These are phyloP conservation scores for Muntiacus muntjak DNA, from an alignment of 2,113 vertebrate genomes.

Conservation along the genomic window DNA sequence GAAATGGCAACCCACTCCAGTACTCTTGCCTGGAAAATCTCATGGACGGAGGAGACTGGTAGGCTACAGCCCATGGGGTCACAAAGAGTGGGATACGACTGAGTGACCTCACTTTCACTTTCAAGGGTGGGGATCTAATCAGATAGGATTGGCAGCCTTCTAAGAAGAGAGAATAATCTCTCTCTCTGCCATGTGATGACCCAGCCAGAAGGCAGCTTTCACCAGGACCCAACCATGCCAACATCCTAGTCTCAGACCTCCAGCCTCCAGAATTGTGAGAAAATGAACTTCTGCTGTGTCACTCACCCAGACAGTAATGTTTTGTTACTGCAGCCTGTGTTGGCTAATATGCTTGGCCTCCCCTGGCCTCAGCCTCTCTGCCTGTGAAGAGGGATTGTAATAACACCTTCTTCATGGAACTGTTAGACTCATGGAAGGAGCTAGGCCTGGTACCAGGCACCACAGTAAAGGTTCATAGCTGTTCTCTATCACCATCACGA, in stretches of 20 bases:
- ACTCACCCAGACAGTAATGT: not conserved
- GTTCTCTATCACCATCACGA: fast-evolving
- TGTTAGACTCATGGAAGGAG: not conserved
- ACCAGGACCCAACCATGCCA: not conserved
- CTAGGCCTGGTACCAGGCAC: not conserved
- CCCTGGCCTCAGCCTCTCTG: not conserved
- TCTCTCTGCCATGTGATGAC: not conserved
- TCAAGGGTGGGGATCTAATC: not conserved
- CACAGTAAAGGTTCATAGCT: not conserved
- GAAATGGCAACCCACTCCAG: not conserved
- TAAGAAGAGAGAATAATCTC: not conserved
- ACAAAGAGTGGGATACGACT: not conserved
- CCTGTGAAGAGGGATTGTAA: not conserved
- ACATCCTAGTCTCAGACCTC: too few relatives aligned
- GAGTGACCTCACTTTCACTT: not conserved
- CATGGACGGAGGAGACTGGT: not conserved
- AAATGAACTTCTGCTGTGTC: not conserved
- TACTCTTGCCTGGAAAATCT: not conserved
- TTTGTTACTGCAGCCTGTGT: not conserved
- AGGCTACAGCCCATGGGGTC: not conserved
- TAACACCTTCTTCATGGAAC: not conserved
- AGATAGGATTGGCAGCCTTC: not conserved
- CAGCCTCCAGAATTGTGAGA: not conserved
- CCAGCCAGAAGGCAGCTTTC: not conserved
- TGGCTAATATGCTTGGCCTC: not conserved